Evolutionary conservation across 2,113 vertebrate genomes (phyloP), one percentile per base, ranked within the genome.

Genomic region (Himantopus leucocephalus): DNA sequence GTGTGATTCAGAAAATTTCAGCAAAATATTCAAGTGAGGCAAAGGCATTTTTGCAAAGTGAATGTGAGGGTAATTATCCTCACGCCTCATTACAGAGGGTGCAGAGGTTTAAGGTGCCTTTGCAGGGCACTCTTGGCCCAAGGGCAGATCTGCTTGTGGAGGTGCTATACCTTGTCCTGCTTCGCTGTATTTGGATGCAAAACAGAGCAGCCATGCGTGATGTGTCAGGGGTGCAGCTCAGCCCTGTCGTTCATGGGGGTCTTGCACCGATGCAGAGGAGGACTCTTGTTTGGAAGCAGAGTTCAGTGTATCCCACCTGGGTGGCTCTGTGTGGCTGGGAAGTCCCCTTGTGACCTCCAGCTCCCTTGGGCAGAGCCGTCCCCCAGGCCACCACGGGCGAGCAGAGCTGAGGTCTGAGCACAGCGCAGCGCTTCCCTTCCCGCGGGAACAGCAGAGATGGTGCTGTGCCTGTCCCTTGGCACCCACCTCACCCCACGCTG

Each of bases 381-480:
- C 64, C 43, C 26, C 27, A 63, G 76, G 47, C 34, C 67, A 35
- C 11, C 8, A 1, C 0, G 3, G 12, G 37, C 0, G 0, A 55
- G 68, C 1, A 2, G 48, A 34, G 35, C 70, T 81, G 78, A 78
- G n/a, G 30, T 68, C 34, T 64, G 75, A 79, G 47, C 45, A 32
- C 9, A 22, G 34, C 5, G 1, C 71, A 56, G 34, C 35, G 59
- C 86, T 90, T 66, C 1, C 2, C 48, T 70, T 29, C 4, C 3
- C 41, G 34, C 50, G 66, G 73, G 3, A 4, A 9, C 7, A 17
- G 47, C 53, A 78, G 64, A 19, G 63, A 14, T 53, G 32, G 34
- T n/a, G 55, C 85, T 60, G n/a, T 64, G 70, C 75, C 55, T 37
- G 55, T 8, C 41, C 60, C 56, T 58, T 37, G 39, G 63, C 80